Percentiles rank a stretch among this genome's conserved stretches.
Conservation (phyloP, 1,140 invertebrate genomes). For the Drosophila murphyi region DNA sequence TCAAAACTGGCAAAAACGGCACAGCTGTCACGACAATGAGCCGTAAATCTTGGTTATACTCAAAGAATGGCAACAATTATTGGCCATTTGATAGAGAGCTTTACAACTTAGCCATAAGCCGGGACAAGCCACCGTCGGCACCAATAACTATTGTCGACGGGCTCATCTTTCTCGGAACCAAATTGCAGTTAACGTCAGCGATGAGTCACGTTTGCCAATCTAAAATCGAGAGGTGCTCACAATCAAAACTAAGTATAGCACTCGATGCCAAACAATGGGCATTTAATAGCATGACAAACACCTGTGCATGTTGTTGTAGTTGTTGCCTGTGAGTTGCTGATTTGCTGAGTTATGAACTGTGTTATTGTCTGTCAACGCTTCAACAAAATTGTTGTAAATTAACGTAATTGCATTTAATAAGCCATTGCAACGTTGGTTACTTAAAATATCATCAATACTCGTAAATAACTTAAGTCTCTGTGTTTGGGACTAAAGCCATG, state of each 20-base stretch:
- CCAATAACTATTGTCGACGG: constrained; percentile 23
- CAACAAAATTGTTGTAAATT: constrained; percentile 70
- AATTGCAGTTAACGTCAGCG: constrained; percentile 25
- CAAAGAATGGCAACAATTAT: constrained; percentile 40
- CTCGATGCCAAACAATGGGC: constrained; percentile 33
- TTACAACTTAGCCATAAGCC: constrained; percentile 10
- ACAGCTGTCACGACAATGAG: constrained; percentile 37
- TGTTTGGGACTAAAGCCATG: constrained; percentile 23
- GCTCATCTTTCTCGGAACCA: constrained; percentile 50
- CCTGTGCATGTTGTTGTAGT: constrained; percentile 18
- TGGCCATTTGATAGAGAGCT: constrained; percentile 31
- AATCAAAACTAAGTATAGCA: constrained; percentile 26
- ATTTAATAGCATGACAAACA: constrained; percentile 39
- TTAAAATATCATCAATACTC: constrained; percentile 56
- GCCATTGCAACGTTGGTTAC: constrained; percentile 46
- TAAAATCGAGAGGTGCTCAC: constrained; percentile 2
- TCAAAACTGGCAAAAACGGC: neutral
- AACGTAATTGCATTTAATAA: constrained; percentile 78
- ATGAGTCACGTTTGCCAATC: constrained; percentile 25
- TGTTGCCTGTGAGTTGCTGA: constrained; percentile 35
- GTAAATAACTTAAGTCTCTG: constrained; percentile 29
- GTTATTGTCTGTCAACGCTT: constrained; percentile 63
- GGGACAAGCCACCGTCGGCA: neutral
- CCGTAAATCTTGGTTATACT: constrained; percentile 30
- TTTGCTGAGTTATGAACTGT: constrained; percentile 32